Percentiles rank a stretch among this genome's conserved stretches.
Conservation (phyloP, 2,797 vertebrate genomes). For the Girardinus metallicus region DNA sequence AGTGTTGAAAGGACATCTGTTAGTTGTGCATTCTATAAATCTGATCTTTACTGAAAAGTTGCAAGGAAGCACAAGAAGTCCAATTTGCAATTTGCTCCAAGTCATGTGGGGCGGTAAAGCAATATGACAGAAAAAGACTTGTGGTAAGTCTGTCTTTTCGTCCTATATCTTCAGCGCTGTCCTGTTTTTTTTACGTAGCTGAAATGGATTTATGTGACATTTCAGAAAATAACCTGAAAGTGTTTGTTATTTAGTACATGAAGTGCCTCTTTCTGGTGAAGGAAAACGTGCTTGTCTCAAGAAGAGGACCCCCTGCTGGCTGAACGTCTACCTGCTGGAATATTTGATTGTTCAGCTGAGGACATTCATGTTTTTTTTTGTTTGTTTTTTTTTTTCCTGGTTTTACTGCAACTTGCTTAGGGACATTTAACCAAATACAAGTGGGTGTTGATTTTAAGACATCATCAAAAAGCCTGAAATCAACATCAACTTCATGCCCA, state of each 20-base stretch:
- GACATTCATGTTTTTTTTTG: conserved; percentile 11
- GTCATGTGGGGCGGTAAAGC: background rate
- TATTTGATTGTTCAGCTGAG: conserved; percentile 13
- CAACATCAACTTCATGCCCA: background rate
- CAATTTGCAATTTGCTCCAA: background rate
- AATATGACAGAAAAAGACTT: background rate
- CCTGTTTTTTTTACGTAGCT: background rate
- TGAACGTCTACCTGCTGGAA: conserved; percentile 16
- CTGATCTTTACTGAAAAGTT: background rate
- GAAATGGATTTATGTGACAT: background rate
- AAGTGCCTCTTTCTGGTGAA: conserved; percentile 7
- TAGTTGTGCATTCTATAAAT: background rate
- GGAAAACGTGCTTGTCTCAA: background rate
- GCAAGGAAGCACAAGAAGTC: background rate
- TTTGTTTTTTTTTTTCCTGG: conserved; percentile 24
- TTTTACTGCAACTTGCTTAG: background rate
- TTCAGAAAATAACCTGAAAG: background rate
- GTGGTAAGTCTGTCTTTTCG: background rate
- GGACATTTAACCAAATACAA: background rate
- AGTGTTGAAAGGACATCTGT: background rate
- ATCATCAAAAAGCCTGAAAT: background rate
- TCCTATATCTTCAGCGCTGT: background rate
- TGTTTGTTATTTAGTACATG: background rate
- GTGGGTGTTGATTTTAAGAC: background rate
- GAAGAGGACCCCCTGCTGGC: conserved; percentile 18